A percentile compares a stretch with the other conserved stretches of the same genome.
These are phyloP conservation scores for Microtus montanus DNA, from an alignment of 2,113 vertebrate genomes.

Conservation along the genomic window DNA sequence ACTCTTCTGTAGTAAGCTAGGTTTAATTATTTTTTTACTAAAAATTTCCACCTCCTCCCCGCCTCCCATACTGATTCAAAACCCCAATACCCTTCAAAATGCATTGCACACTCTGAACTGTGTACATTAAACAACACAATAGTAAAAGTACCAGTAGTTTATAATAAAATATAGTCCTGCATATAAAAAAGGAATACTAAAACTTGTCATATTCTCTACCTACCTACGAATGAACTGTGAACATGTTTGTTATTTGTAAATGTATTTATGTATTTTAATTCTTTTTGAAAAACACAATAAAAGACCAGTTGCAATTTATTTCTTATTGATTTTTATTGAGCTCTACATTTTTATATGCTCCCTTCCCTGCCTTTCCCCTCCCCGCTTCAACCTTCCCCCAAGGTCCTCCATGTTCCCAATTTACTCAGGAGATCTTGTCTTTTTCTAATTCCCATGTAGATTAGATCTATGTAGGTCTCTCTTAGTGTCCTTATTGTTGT, in stretches of 20 bases:
- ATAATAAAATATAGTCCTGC: constrained; percentile 6
- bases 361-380: too few species aligned
- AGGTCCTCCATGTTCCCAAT: rapidly evolving
- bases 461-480: too few species aligned
- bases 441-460: too few species aligned
- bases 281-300: background rate
- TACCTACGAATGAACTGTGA: background rate
- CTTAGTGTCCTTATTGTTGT: too few species aligned
- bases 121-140: background rate
- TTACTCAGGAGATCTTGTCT: too few species aligned
- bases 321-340: too few species aligned
- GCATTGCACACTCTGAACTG: background rate
- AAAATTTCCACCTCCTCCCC: too few species aligned
- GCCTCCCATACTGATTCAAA: background rate
- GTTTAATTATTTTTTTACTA: too few species aligned
- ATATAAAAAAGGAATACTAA: constrained; percentile 15
- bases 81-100: background rate
- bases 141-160: background rate
- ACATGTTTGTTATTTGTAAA: background rate
- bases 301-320: background rate
- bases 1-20: too few species aligned
- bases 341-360: too few species aligned
- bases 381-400: too few species aligned
- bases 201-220: background rate
- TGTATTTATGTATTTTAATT: background rate